Evolutionary conservation across 1,140 invertebrate genomes (phyloP).

Genomic region (Matsumurasca onukii): DNA sequence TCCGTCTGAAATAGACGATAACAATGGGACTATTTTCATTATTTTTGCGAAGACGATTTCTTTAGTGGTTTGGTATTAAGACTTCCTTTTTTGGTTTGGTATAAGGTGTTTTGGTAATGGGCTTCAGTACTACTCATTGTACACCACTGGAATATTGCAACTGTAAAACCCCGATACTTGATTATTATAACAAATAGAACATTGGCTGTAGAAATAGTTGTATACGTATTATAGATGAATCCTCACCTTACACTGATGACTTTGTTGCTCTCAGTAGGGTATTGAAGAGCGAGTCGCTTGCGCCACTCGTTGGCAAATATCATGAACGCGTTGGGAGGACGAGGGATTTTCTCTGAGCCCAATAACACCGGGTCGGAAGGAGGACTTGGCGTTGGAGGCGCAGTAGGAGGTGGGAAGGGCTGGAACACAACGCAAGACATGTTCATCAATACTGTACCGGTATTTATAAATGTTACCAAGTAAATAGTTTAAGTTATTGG

Average conservation of each 20-base stretch:
- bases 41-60: too few relatives aligned
- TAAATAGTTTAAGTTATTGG: not conserved
- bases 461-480: not conserved
- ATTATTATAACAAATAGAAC: too few relatives aligned
- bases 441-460: not conserved
- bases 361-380: not conserved
- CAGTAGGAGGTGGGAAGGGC: not conserved
- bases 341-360: constrained; percentile 52
- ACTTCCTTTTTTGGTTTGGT: too few relatives aligned
- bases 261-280: constrained; percentile 61
- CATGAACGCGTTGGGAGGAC: constrained; percentile 67
- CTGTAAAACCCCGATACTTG: too few relatives aligned
- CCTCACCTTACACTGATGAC: constrained; percentile 58
- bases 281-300: constrained; percentile 55
- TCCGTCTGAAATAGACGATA: too few relatives aligned
- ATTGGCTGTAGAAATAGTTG: too few relatives aligned
- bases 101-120: too few relatives aligned
- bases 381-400: not conserved
- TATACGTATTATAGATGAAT: too few relatives aligned
- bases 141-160: too few relatives aligned
- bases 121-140: too few relatives aligned
- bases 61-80: too few relatives aligned
- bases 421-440: not conserved
- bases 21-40: too few relatives aligned
- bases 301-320: constrained; percentile 63